phyloP scores from a whole-genome alignment of 2,888 invertebrate genomes.

The Petrophora chlorosata region DNA sequence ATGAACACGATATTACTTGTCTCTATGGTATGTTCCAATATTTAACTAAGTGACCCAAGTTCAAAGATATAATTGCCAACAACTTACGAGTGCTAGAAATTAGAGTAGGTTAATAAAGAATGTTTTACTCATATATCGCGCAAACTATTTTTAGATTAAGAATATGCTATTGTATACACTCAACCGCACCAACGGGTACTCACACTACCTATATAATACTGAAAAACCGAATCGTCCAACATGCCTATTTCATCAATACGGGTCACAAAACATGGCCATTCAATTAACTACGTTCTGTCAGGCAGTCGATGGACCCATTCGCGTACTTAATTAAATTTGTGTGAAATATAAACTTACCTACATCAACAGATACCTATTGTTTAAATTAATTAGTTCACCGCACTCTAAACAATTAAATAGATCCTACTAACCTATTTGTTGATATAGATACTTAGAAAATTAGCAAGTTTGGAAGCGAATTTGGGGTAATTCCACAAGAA shows the following conservation, averaged over 20 bases:
- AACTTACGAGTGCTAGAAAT: no score
- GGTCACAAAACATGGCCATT: slow-evolving; percentile 63
- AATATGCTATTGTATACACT: background rate
- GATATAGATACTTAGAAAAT: slow-evolving; percentile 47
- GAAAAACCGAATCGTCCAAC: slow-evolving; percentile 29
- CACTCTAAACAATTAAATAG: no score
- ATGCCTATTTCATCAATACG: slow-evolving; percentile 49
- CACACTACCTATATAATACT: slow-evolving; percentile 15
- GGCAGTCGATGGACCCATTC: slow-evolving; percentile 58
- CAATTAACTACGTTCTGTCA: slow-evolving; percentile 57
- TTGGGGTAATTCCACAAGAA: slow-evolving; percentile 62
- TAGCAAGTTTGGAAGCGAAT: slow-evolving; percentile 48
- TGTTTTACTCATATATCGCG: no score
- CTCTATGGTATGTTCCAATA: no score
- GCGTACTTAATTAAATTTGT: slow-evolving; percentile 63
- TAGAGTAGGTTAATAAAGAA: no score
- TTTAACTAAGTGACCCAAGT: no score
- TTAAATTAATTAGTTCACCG: no score
- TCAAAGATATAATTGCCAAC: no score
- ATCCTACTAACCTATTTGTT: no score
- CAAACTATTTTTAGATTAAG: background rate
- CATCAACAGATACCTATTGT: slow-evolving; percentile 26
- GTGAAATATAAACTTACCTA: slow-evolving; percentile 19
- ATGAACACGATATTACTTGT: no score
- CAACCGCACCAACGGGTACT: background rate